Evolutionary conservation across 2,797 vertebrate genomes (phyloP).

Genomic region (Darevskia nairensis): DNA sequence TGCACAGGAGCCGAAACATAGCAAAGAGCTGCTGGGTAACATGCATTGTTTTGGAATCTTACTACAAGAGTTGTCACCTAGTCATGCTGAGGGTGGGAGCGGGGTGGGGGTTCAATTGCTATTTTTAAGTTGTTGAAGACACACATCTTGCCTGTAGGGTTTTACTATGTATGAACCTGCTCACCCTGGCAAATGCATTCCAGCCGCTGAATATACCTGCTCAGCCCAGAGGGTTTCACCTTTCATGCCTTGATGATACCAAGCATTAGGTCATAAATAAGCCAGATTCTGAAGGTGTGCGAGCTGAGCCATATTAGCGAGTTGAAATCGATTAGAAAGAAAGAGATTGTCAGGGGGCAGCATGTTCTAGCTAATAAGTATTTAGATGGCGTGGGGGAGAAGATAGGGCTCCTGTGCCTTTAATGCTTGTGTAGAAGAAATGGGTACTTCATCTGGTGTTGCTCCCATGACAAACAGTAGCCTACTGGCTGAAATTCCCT

Average conservation of each 20-base stretch:
- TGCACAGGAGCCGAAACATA: not conserved
- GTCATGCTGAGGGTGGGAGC: no score
- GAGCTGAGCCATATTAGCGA: not conserved
- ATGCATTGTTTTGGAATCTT: not conserved
- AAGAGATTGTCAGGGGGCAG: no score
- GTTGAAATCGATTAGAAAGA: no score
- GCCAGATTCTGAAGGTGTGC: not conserved
- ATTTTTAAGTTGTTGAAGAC: not conserved
- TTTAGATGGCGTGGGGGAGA: no score
- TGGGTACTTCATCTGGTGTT: no score
- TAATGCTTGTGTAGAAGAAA: no score
- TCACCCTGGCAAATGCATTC: not conserved
- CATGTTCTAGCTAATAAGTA: no score
- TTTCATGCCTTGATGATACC: not conserved
- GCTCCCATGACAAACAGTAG: no score
- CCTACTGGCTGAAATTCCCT: not conserved
- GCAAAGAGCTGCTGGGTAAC: not conserved
- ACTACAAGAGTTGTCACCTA: not conserved
- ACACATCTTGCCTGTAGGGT: not conserved
- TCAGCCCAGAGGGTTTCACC: not conserved
- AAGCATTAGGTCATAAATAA: not conserved
- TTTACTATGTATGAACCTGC: not conserved
- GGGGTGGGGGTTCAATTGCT: not conserved
- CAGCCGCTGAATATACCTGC: conserved; percentile 9
- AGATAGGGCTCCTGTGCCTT: no score